Conservation (phyloP, 2,797 vertebrate genomes). For the Silurus aristotelis region DNA sequence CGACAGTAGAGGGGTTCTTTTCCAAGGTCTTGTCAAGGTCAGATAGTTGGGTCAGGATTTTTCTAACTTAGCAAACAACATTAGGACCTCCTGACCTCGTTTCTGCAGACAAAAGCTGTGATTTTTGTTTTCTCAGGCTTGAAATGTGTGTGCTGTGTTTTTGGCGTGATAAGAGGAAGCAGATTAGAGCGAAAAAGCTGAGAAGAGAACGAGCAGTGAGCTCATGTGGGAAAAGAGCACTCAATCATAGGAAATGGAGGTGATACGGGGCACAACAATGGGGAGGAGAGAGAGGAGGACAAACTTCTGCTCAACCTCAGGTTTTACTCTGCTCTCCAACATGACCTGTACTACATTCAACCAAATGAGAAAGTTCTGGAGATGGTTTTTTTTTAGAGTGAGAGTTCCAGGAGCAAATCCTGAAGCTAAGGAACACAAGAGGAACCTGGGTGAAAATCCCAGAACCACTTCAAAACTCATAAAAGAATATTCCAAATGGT, state of each 20-base stretch:
- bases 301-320: conserved; percentile 47
- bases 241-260: conserved; percentile 74
- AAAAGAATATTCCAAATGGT: background rate
- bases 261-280: conserved; percentile 33
- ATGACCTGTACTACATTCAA: conserved; percentile 34
- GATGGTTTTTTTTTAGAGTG: background rate
- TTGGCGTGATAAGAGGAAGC: conserved; percentile 25
- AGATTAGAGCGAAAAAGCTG: conserved; percentile 5
- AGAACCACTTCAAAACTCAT: background rate
- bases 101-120: conserved; percentile 5
- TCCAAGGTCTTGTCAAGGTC: background rate
- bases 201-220: conserved; percentile 61
- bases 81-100: conserved; percentile 24
- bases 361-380: conserved; percentile 24
- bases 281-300: conserved; percentile 55
- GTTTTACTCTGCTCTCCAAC: conserved; percentile 60
- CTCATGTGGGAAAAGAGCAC: conserved; percentile 67
- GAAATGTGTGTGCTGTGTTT: conserved; percentile 24
- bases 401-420: background rate
- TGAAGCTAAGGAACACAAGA: background rate
- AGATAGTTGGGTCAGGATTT: conserved; percentile 41
- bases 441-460: background rate
- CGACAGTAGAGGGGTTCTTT: conserved; percentile 16
- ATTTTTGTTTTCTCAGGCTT: conserved; percentile 27
- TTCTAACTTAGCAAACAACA: conserved; percentile 7